phyloP scores from a whole-genome alignment of 1,140 invertebrate species.

The Holotrichia oblita region DNA sequence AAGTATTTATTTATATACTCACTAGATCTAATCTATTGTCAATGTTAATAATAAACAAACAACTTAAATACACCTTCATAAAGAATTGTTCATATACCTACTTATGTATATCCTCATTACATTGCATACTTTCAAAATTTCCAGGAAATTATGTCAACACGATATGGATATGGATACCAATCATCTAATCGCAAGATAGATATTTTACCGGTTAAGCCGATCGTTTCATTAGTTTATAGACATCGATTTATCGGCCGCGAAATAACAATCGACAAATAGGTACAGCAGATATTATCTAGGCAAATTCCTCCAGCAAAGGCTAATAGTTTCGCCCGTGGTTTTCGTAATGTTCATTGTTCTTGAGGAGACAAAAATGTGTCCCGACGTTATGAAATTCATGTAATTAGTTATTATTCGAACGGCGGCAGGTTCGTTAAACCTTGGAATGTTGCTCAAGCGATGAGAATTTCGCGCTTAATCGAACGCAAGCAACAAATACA shows the following conservation, averaged over 20 bases:
- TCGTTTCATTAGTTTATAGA: neutral
- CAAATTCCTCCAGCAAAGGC: neutral
- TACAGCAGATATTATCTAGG: neutral
- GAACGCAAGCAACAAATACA: neutral
- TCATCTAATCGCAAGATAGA: too few relatives aligned
- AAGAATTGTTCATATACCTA: too few relatives aligned
- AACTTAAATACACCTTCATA: too few relatives aligned
- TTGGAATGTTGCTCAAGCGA: neutral
- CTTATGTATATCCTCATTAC: too few relatives aligned
- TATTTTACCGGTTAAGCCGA: neutral
- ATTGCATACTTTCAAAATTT: too few relatives aligned
- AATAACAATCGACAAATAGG: neutral
- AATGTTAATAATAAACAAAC: too few relatives aligned
- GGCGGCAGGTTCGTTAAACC: neutral
- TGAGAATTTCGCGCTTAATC: neutral
- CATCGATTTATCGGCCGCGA: neutral
- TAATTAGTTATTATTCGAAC: slow-evolving; percentile 12
- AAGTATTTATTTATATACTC: too few relatives aligned
- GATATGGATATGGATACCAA: neutral
- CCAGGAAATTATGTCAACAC: neutral
- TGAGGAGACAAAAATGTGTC: neutral
- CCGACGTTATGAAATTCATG: neutral
- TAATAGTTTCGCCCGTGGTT: neutral
- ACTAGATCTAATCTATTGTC: too few relatives aligned
- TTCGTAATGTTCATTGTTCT: slow-evolving; percentile 5